Evolutionary conservation across 1,140 invertebrate genomes (phyloP), one percentile per base, ranked within the genome.

Genomic region (Dendroctonus ponderosae): DNA sequence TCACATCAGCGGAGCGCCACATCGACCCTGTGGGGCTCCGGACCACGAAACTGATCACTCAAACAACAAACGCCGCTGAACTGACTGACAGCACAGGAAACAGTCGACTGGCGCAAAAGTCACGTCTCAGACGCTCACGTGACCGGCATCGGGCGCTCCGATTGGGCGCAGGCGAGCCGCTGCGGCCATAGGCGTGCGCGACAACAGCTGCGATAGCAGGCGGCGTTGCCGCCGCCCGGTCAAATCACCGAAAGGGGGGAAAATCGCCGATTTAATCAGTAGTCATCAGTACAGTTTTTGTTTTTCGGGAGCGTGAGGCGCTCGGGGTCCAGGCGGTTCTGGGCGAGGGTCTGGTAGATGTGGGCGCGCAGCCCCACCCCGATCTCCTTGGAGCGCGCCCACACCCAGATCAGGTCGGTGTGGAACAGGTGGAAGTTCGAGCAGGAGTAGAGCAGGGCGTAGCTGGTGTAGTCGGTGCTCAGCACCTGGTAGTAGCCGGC

Each of bases 391-490:
- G 81, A 70, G 42, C 85, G 81, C 3, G 84, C 85, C 65, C 87
- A 77, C 38, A 89, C 80, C 86, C 86, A 89, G 48, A 89, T 82
- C 67, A 84, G 81, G 80, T 89, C 87, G 82, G 82, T 79, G 77
- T 86, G 81, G 49, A 83, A 79, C 8, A 87, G n/a, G 58, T 81
- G 83, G 43, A 85, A 79, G 79, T 84, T 85, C 14, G 83, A 83
- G 73, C 89, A 91, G 7, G 88, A 88, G 84, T 86, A 90, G 12
- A 91, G 70, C 46, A 91, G 79, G 7, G 88, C 87, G 75, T 85
- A 89, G 62, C 83, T 83, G 0, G 83, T 80, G 76, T 90, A 91
- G 75, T 91, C 89, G 0, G 89, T 89, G 64, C 85, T 84, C 14
- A 91, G 79, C 5, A 91, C 79, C 72, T 84, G 83, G 77, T 90